phyloP scores from a whole-genome alignment of 2,888 invertebrate species.

The Antheraea assamensis region DNA sequence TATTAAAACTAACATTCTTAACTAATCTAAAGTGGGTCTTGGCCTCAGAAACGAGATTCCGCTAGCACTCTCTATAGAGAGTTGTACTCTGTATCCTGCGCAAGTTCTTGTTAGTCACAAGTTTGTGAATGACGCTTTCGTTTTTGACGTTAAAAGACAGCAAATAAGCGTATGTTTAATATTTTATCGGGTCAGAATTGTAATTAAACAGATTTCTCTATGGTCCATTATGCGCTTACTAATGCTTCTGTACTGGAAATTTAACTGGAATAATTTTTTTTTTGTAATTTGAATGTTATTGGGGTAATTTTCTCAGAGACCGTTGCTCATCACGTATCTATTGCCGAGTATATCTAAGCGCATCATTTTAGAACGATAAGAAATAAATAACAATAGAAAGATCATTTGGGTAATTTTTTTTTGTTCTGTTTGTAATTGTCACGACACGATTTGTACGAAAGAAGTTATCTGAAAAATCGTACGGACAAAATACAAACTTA shows the following conservation, averaged over 20 bases:
- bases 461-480: too few relatives aligned
- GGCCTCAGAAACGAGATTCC: constrained; percentile 4
- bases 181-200: not conserved
- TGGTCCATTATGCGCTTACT: too few relatives aligned
- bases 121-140: not conserved
- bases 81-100: not conserved
- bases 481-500: too few relatives aligned
- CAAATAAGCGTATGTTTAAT: not conserved
- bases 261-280: too few relatives aligned
- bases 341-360: too few relatives aligned
- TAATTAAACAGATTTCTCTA: not conserved
- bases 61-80: not conserved
- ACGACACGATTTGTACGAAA: too few relatives aligned
- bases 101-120: not conserved
- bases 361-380: too few relatives aligned
- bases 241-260: not conserved
- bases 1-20: constrained; percentile 8
- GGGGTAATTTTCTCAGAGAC: not conserved
- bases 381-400: too few relatives aligned
- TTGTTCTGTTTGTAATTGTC: too few relatives aligned
- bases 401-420: too few relatives aligned
- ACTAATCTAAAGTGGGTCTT: constrained; percentile 5
- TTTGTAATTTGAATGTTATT: too few relatives aligned
- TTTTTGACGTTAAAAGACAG: constrained; percentile 1
- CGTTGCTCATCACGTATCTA: too few relatives aligned